A percentile compares a stretch with the other conserved stretches of the same genome.
phyloP scores from a whole-genome alignment of 2,888 invertebrate genomes.

The Dryobota labecula region DNA sequence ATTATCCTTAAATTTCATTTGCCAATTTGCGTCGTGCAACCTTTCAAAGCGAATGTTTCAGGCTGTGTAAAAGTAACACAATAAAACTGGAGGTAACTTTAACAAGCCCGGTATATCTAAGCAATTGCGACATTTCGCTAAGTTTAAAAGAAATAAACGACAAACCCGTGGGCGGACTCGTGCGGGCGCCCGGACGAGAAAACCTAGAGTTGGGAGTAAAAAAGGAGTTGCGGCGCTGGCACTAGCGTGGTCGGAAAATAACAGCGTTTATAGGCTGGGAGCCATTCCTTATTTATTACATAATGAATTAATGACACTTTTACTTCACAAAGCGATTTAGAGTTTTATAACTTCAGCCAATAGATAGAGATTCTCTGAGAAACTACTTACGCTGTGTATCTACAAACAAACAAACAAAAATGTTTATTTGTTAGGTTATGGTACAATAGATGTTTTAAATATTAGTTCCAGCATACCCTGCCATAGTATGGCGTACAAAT shows the following conservation, averaged over 20 bases:
- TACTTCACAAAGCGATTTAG: constrained; percentile 46
- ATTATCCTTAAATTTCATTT: neutral
- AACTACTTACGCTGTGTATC: constrained; percentile 10
- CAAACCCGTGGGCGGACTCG: constrained; percentile 69
- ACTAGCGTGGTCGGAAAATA: constrained; percentile 69
- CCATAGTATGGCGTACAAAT: too few species aligned
- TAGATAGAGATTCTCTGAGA: constrained; percentile 25
- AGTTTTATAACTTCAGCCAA: constrained; percentile 36
- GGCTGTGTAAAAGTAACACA: constrained; percentile 26
- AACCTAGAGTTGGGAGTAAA: constrained; percentile 69
- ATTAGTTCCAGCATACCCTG: too few species aligned
- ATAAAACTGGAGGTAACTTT: constrained; percentile 36
- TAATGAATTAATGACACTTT: constrained; percentile 60
- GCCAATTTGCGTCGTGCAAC: constrained; percentile 3
- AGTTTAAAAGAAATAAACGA: constrained; percentile 63
- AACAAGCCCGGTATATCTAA: constrained; percentile 56
- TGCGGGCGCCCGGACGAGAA: constrained; percentile 47
- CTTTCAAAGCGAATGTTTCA: neutral
- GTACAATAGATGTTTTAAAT: too few species aligned
- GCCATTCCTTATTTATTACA: constrained; percentile 66
- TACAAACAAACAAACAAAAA: too few species aligned
- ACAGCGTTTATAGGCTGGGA: constrained; percentile 64
- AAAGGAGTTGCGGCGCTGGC: constrained; percentile 55
- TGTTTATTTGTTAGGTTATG: too few species aligned
- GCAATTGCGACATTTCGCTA: constrained; percentile 56